Evolutionary conservation across 2,888 invertebrate species (phyloP), one percentile per base, ranked within the genome.

Genomic region (Diadegma fenestrale): DNA sequence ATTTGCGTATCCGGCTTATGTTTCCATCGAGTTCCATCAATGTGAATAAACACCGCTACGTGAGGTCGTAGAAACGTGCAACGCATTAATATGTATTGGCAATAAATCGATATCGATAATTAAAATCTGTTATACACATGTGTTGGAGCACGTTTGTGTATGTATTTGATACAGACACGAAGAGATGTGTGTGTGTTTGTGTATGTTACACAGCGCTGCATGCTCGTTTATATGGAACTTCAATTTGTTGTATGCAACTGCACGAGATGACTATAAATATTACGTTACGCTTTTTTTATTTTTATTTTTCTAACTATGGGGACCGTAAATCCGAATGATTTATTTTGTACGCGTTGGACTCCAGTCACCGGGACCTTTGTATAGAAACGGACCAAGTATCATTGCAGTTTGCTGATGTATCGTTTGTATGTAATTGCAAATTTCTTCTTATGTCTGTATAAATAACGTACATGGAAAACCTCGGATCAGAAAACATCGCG

Each of bases 91-190:
- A 93, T 93, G 92, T 92, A 92, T 92, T 91, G 92, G 91, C 92
- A 90, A 92, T 93, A 92, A 93, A 93, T 93, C 93, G 92, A 93
- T 93, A 93, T 93, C 93, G 93, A 93, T 93, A 93, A 93, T 93
- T 93, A 92, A 93, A 93, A 93, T 93, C 93, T 93, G 91, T 87
- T 89, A n/a, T 26, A 72, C 12, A 26, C 41, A 68, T 19, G 17
- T 66, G 22, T 19, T 22, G 41, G 37, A 7, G 2, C 19, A 43
- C 14, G 19, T 51, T 22, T 5, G 14, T 72, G 7, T 72, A 22
- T 26, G 58, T 73, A 26, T 58, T 1, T 10, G 37, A 58, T 17
- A 45, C 19, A 64, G 17, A 37, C 19, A 37, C n/a, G 12, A 22
- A 5, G 5, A 19, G 19, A 66, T 66, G 19, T 14, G 45, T 71